phyloP scores from a whole-genome alignment of 2,113 vertebrate species.

The Uria aalge region DNA sequence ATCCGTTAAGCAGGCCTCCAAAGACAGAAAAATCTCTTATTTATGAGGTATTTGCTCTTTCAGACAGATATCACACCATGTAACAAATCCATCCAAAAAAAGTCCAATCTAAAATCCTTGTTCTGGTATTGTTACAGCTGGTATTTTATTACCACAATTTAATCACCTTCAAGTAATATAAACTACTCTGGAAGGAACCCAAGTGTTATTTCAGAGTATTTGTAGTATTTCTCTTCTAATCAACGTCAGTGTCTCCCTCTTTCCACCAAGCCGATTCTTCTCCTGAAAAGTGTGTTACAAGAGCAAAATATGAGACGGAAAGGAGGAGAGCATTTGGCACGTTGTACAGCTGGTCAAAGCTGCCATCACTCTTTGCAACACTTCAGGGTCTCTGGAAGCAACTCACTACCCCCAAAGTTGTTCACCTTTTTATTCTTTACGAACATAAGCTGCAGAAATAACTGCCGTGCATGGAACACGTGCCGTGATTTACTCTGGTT shows the following conservation, averaged over 20 bases:
- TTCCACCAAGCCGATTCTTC: neutral
- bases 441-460: neutral
- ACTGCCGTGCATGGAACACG: neutral
- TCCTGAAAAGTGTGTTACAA: neutral
- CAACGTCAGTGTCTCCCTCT: neutral
- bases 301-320: neutral
- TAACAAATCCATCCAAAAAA: neutral
- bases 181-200: neutral
- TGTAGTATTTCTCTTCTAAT: neutral
- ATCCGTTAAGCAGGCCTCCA: neutral
- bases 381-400: neutral
- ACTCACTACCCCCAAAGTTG: fast-evolving
- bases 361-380: fast-evolving
- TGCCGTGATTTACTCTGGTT: fast-evolving
- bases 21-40: neutral
- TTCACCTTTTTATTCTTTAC: neutral
- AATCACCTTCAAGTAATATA: neutral
- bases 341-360: neutral
- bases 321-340: neutral
- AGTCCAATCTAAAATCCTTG: neutral
- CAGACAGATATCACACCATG: neutral
- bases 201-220: neutral
- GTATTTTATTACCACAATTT: neutral
- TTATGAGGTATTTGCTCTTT: neutral
- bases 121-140: neutral